Evolutionary conservation across 53 echinoderm and acorn worm genomes (phyloP).

Genomic region (Stichopus horrens): DNA sequence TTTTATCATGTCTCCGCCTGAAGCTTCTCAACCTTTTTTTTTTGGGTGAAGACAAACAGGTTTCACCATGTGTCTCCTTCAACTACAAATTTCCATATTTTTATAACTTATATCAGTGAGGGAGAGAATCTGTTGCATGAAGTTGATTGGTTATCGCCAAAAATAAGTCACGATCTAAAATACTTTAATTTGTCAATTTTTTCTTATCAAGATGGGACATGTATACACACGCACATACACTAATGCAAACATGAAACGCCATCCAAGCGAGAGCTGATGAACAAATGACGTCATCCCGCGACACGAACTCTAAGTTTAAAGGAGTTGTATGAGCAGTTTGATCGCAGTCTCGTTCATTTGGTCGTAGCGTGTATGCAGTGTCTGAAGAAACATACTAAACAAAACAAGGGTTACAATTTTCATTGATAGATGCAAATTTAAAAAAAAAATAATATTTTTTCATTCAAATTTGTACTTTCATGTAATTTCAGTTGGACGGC

Average conservation of each 20-base stretch:
- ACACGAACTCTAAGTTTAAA: constrained; percentile 24
- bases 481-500: no score
- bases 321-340: not conserved
- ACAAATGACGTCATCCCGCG: constrained; percentile 4
- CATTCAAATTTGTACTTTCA: no score
- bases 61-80: constrained; percentile 11
- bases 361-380: no score
- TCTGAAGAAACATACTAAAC: no score
- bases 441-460: no score
- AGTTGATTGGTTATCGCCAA: not conserved
- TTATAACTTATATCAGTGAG: not conserved
- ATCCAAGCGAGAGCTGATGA: constrained; percentile 13
- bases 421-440: no score
- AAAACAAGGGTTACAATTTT: no score
- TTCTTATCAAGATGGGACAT: constrained; percentile 16
- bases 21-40: not conserved
- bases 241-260: constrained; percentile 28
- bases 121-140: not conserved
- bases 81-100: not conserved
- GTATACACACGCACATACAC: constrained; percentile 17
- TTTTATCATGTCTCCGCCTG: not conserved
- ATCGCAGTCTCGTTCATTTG: no score
- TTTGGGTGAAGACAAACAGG: not conserved
- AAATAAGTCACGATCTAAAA: constrained; percentile 8
- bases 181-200: constrained; percentile 12